Evolutionary conservation across 92 coral and sea anemone species (phyloP), one percentile per base, ranked within the genome.

Genomic region (Parazoanthus swiftii): DNA sequence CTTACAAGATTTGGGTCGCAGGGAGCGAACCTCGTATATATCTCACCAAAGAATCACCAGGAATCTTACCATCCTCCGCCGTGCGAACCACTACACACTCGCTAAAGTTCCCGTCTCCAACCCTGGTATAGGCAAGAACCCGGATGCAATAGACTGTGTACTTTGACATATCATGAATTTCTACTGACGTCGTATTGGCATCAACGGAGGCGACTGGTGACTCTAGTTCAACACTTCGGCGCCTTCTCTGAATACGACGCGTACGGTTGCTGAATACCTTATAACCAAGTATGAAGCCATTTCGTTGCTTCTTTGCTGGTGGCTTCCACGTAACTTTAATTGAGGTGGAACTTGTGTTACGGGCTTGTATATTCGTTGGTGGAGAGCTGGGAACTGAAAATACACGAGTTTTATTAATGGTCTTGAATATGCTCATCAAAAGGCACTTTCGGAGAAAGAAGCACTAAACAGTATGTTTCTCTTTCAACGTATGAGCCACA

Each of bases 31-130:
- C 14, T 11, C 59, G 14, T 2, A 11, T 0, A 15, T 11, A 54
- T 13, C 0, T 54, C 18, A 54, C 20, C 3, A 54, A 54, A 54
- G 18, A 54, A 13, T 26, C 20, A 14, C 75, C 76, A 72, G 42
- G n/a, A 72, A 72, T 72, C 90, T 73, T 88, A 88, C 90, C 90
- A 50, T 88, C 90, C 82, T 88, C 90, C 7, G 73, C 75, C 8
- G 90, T 88, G 66, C 86, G 81, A 16, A 80, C 80, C 38, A 38
- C 46, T 20, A 79, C 81, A 88, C 90, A 84, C 37, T 85, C 63
- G 29, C 79, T 39, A 29, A 76, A 11, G 29, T 59, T 72, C 67
- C 91, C 91, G 25, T 43, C 46, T 43, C 88, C 88, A 70, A 82
- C 74, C 35, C 66, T 74, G 0, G 91, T 89, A 56, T 51, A 89